A percentile compares a stretch with the other conserved stretches of the same genome.
Evolutionary conservation across 1,140 invertebrate species (phyloP).

Genomic region (Wasmannia auropunctata): DNA sequence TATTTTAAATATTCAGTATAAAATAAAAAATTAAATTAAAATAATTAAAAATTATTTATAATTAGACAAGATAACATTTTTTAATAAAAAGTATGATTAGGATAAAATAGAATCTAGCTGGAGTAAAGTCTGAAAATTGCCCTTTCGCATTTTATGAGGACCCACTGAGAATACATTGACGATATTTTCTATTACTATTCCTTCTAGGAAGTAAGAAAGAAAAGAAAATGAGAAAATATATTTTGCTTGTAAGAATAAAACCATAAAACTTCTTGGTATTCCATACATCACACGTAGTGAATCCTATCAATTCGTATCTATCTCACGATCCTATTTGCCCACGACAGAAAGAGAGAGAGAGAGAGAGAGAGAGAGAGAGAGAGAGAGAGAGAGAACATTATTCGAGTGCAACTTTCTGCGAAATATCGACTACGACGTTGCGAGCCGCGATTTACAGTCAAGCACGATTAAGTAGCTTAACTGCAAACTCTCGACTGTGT

Average conservation of each 20-base stretch:
- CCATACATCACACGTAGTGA: too few species aligned
- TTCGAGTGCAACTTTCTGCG: constrained; percentile 46
- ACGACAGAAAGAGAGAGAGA: not conserved
- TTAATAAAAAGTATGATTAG: not conserved
- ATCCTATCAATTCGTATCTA: constrained; percentile 2
- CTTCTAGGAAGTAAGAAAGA: not conserved
- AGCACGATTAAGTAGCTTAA: constrained; percentile 69
- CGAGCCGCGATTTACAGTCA: constrained; percentile 67
- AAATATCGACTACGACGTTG: constrained; percentile 69
- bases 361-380: not conserved
- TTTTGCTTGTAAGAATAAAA: not conserved
- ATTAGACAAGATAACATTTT: not conserved
- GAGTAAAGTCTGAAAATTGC: not conserved
- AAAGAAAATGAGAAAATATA: not conserved
- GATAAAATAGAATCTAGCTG: not conserved
- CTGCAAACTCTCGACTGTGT: constrained; percentile 43
- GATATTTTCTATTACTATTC: not conserved
- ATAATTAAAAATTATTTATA: not conserved
- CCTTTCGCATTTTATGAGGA: not conserved
- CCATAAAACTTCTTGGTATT: not conserved
- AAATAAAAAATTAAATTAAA: not conserved
- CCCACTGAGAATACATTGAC: not conserved
- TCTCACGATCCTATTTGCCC: not conserved
- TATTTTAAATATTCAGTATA: not conserved
- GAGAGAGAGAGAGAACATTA: not conserved